Evolutionary conservation across 2,888 invertebrate genomes (phyloP), one percentile per base, ranked within the genome.

Genomic region (Ypsolopha scabrella): DNA sequence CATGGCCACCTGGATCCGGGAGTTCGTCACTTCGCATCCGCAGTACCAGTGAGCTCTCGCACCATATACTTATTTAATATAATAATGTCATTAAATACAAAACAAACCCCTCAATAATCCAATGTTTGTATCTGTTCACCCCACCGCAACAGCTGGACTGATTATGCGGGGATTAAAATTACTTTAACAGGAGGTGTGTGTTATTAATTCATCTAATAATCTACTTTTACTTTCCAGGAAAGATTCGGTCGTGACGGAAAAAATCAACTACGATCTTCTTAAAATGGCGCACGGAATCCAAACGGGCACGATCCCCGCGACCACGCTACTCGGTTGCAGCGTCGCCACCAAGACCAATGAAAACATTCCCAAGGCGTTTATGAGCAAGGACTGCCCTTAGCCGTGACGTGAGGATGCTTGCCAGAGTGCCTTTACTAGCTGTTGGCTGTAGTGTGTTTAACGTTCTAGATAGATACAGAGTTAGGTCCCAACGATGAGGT

Each of bases 1-100:
- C 51, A 96, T 97, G 62, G 99, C 99, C 43, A 88, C 93, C 37
- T 99, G 98, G 97, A 94, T 98, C 70, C 90, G 99, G 48, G 90
- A 94, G 56, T 97, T 96, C 83, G 94, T 99, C 51, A 88, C 90
- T 41, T 87, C 88, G 11, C 99, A 99, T 86, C 92, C 95, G 0
- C 92, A 93, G 45, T 99, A 99, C 85, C 93, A 94, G 95, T 95
- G 72, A 88, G 88, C 78, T 41, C 37, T 47, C 51, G n/a, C n/a
- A n/a, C n/a, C n/a, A n/a, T n/a, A n/a, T n/a, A n/a, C n/a, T n/a
- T n/a, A n/a, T n/a, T n/a, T n/a, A n/a, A n/a, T n/a, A n/a, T n/a
- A n/a, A n/a, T n/a, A n/a, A n/a, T n/a, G n/a, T n/a, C n/a, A n/a
- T n/a, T n/a, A n/a, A n/a, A n/a, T n/a, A n/a, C n/a, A n/a, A n/a